phyloP scores from a whole-genome alignment of 1,140 invertebrate species.

The Phymorhynchus buccinoides region DNA sequence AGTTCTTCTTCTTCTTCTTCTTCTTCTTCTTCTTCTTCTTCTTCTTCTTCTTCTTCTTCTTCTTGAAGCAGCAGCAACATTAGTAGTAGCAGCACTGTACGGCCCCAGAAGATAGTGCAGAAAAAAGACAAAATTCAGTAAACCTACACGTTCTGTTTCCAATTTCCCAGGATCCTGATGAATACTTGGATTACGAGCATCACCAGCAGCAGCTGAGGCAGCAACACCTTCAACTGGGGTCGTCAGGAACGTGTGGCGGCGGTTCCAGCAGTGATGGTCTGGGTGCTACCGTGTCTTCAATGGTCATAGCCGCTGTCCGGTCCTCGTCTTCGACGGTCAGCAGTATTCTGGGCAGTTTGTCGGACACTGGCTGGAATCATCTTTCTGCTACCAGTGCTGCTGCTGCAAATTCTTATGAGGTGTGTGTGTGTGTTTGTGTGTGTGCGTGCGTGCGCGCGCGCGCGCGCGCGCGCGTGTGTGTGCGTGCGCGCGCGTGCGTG shows the following conservation, averaged over 20 bases:
- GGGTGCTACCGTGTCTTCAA: not conserved
- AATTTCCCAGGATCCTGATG: not conserved
- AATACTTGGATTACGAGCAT: slow-evolving; percentile 21
- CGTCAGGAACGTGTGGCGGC: not conserved
- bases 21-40: no score
- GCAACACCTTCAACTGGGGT: slow-evolving; percentile 1
- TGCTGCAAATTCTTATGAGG: not conserved
- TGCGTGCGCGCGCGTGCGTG: not conserved
- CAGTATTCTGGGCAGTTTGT: not conserved
- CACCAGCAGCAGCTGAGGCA: slow-evolving; percentile 9
- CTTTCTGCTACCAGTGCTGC: not conserved
- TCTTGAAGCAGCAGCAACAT: no score
- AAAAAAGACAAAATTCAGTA: no score
- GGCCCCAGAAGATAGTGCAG: no score
- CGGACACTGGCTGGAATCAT: not conserved
- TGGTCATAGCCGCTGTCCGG: not conserved
- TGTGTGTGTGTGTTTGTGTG: slow-evolving; percentile 3
- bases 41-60: no score
- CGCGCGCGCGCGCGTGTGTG: not conserved
- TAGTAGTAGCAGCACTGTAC: no score
- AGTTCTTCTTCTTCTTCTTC: no score
- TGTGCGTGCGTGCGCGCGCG: not conserved
- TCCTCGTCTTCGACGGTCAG: not conserved
- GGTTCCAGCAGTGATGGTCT: not conserved
- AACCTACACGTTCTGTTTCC: no score